Base-by-base conservation (phyloP, 2,797 vertebrate genomes). In the Pempheris klunzingeri region DNA sequence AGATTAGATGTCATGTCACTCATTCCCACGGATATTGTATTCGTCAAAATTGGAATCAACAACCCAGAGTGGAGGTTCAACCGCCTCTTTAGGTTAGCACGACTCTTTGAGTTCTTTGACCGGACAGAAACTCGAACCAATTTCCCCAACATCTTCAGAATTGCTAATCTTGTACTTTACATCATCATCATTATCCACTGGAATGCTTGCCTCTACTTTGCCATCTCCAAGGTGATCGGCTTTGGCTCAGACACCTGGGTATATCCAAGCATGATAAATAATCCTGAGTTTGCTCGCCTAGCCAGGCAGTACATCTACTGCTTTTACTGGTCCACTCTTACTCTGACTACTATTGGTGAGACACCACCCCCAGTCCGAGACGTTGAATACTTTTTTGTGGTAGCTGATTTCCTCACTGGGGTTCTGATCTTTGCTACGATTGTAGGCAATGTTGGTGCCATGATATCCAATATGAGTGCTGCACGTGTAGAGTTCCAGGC, bases 171-270 rank as follows among this genome's bases (percentile, higher is more conserved):
- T n/a, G 97, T 99, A 9, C 91, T 99, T 3, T 99, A 99, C 80
- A 99, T 99, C 62, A 93, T 99, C 5, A 95, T 99, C 78, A 99
- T 99, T 66, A 99, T 99, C 88, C 98, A 99, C 89, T 99, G 98
- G 98, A 99, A 99, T 0, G 98, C 90, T 0, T 99, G 98, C 50
- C 94, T 99, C 81, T 99, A 96, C 91, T 99, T 96, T n/a, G 96
- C 97, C 2, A 94, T 99, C 70, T 99, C 98, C 0, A 99, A 99
- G 88, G 53, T 92, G 3, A 96, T 99, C 0, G 98, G 98, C 26
- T 98, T 99, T 15, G 97, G 97, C 30, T 93, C 95, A 0, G 98
- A 99, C 88, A 90, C 95, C 9, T 99, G 98, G 98, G 98, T 99
- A 20, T 99, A 99, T 78, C 98, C 98, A 9, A 92, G 93, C 1